Conservation (phyloP, 2,888 invertebrate species). For the Nomada lathburiana region DNA sequence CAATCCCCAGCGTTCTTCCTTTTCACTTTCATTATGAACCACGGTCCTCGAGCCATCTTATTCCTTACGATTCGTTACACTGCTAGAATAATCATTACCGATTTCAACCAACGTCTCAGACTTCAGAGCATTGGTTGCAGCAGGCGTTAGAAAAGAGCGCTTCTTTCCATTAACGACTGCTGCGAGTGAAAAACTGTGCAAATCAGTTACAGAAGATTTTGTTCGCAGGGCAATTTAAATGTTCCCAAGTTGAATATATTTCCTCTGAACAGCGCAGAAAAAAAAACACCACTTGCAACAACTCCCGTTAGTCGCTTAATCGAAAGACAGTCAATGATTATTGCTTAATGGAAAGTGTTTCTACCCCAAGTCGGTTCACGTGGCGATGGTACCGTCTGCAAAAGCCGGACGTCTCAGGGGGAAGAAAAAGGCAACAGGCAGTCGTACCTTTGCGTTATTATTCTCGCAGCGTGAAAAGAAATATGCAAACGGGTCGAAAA, state of each 20-base stretch:
- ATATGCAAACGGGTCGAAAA: slow-evolving; percentile 10
- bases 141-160: slow-evolving; percentile 3
- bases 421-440: background rate
- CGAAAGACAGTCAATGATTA: background rate
- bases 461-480: slow-evolving; percentile 11
- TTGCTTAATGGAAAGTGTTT: background rate
- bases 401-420: background rate
- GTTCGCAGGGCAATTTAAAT: background rate
- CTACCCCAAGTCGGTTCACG: background rate
- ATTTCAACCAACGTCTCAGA: background rate
- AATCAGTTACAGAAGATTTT: background rate
- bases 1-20: background rate
- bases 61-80: background rate
- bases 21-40: slow-evolving; percentile 7
- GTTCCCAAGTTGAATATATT: no score
- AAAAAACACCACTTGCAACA: background rate
- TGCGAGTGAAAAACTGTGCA: slow-evolving; percentile 5
- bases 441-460: background rate
- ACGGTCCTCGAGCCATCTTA: no score
- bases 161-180: background rate
- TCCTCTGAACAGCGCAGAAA: background rate
- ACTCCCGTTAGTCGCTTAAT: no score
- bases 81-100: slow-evolving; percentile 1
- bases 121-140: background rate
- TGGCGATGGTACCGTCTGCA: no score